Conservation (phyloP, 2,113 vertebrate species). For the Peromyscus californicus region DNA sequence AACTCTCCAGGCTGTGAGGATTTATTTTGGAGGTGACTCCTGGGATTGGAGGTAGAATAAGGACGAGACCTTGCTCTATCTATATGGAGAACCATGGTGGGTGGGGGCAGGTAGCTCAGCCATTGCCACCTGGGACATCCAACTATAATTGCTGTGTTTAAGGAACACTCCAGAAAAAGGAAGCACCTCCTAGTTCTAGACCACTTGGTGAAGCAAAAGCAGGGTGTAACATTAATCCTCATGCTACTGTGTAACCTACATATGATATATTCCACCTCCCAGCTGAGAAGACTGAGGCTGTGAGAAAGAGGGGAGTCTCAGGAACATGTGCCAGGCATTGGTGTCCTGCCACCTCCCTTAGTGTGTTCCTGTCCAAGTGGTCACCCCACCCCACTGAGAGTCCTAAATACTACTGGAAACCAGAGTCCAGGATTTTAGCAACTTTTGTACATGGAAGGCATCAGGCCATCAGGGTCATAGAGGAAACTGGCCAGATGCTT, state of each 20-base stretch:
- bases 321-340: fast-evolving
- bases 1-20: background rate
- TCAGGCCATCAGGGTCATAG: background rate
- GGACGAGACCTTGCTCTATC: background rate
- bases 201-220: background rate
- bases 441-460: background rate
- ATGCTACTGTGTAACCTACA: background rate
- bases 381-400: background rate
- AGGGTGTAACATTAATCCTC: background rate
- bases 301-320: background rate
- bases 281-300: background rate
- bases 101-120: background rate
- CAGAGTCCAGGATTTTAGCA: background rate
- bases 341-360: background rate
- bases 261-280: background rate
- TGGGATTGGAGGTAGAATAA: background rate
- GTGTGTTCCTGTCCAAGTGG: background rate
- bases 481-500: background rate
- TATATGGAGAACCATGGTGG: too few relatives aligned
- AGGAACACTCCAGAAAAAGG: background rate
- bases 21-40: background rate
- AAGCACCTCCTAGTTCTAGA: too few relatives aligned
- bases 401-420: background rate
- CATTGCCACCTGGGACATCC: background rate
- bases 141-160: background rate